Evolutionary conservation across 1,140 invertebrate species (phyloP), one percentile per base, ranked within the genome.

Genomic region (Anastatus disparis): DNA sequence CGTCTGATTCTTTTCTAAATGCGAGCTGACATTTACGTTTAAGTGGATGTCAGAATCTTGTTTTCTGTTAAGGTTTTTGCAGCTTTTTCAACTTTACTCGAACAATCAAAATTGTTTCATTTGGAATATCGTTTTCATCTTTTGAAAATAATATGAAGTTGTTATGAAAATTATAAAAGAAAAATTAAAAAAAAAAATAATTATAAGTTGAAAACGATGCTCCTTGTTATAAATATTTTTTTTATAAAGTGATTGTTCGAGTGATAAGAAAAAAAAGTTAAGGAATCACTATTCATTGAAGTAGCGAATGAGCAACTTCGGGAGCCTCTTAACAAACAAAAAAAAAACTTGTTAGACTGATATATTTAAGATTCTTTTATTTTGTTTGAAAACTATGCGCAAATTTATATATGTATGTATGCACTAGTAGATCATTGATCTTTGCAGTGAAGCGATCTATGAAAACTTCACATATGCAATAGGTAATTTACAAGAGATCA

Each of bases 281-380:
- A 63, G 4, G 1, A 12, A 46, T 17, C 15, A 20, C 24, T 26
- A 15, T 24, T 20, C 8, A n/a, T 24, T 53, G 20, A n/a, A 26
- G 27, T n/a, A 55, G 15, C 13, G n/a, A 48, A 31, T 31, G 26
- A 56, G 4, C 6, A 35, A 35, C 17, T 50, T 15, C 22, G n/a
- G n/a, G 10, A 50, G 38, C 15, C 40, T 31, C 22, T 52, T 24
- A 20, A 38, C 20, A 44, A n/a, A 10, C 10, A 35, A 35, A 35
- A 35, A 26, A 46, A 53, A 67, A 62, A 61, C 24, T 40, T 38
- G 40, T 70, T 63, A 70, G 52, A 63, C 50, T 63, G 38, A 70
- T 48, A 70, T 4, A 38, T 35, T 70, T 70, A 70, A 64, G 52
- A 63, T 48, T 46, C 40, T 56, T 17, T 6, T 61, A 29, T 27